These are phyloP conservation scores for Heliconius hortense DNA, from an alignment of 2,888 invertebrate species.

Conservation along the genomic window DNA sequence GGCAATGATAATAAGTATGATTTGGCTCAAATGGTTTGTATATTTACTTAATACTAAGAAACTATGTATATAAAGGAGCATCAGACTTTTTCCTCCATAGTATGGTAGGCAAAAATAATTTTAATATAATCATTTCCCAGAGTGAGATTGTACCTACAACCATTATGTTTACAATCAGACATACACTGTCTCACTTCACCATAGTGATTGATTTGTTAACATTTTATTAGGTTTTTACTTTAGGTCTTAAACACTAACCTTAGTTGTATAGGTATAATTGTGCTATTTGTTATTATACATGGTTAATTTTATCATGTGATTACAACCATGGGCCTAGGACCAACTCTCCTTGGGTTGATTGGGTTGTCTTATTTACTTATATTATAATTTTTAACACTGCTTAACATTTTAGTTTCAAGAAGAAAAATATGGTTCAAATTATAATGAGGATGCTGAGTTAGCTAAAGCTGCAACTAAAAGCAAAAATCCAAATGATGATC, in stretches of 20 bases:
- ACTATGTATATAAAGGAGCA: no score
- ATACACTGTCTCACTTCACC: not conserved
- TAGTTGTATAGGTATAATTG: no score
- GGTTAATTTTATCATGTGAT: no score
- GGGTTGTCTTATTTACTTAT: not conserved
- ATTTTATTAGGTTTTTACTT: no score
- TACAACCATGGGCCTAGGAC: no score
- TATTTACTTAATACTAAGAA: not conserved
- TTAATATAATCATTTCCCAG: not conserved
- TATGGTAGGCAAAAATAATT: not conserved
- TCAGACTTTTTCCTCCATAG: no score
- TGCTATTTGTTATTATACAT: no score
- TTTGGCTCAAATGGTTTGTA: slow-evolving; percentile 89
- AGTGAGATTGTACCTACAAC: not conserved
- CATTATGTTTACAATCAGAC: not conserved
- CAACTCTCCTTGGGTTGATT: no score
- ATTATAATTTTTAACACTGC: not conserved
- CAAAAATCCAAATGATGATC: slow-evolving; percentile 86
- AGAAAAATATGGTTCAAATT: slow-evolving; percentile 90
- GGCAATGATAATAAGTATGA: slow-evolving; percentile 94
- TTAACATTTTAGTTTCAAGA: slow-evolving; percentile 84
- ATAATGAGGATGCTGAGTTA: slow-evolving; percentile 91
- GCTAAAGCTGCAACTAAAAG: slow-evolving; percentile 86
- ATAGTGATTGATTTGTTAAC: not conserved
- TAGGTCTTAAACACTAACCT: no score